Evolutionary conservation across 2,888 invertebrate species (phyloP), one percentile per base, ranked within the genome.

Genomic region (Hemithea aestivaria): DNA sequence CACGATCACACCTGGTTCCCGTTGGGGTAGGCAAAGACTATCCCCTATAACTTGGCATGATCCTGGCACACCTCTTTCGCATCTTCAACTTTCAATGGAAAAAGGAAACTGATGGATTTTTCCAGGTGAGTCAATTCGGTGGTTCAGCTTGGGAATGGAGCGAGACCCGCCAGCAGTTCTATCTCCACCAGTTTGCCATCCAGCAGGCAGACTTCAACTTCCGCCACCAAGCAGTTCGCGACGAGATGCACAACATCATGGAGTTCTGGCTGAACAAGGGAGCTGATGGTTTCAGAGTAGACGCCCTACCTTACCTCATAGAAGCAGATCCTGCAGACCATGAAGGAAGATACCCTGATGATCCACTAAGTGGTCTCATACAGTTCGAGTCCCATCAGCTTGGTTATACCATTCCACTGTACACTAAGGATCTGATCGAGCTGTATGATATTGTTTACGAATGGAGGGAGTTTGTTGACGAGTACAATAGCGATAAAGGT

Each of bases 221-320:
- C 62, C 81, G 91, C n/a, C 89, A 91, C 64, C 87, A 88, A 0
- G 66, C 62, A 0, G 89, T 90, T 0, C 70, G 79, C 9, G 64
- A 84, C 1, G 89, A 89, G 56, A 84, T 90, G 77, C 62, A 87
- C 67, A 87, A 90, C 2, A 90, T 92, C 7, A 68, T 95, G 54
- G 70, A 71, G 43, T 94, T 92, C 67, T 96, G 95, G 95, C 67
- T 95, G 16, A 87, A 91, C 21, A 89, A 89, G 40, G 95, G 94
- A 0, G 91, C 92, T 0, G 93, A 93, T 51, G 95, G 95, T 0
- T 93, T 95, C 67, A 89, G 94, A 30, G 76, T 94, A 0, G 92
- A 92, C 54, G 91, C 91, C 0, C 79, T 91, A 1, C 90, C 90
- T 0, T 89, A 89, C 55, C 61, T 91, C 8, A 84, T 85, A 1